phyloP scores from a whole-genome alignment of 2,888 invertebrate genomes.

The Nemurella pictetii region DNA sequence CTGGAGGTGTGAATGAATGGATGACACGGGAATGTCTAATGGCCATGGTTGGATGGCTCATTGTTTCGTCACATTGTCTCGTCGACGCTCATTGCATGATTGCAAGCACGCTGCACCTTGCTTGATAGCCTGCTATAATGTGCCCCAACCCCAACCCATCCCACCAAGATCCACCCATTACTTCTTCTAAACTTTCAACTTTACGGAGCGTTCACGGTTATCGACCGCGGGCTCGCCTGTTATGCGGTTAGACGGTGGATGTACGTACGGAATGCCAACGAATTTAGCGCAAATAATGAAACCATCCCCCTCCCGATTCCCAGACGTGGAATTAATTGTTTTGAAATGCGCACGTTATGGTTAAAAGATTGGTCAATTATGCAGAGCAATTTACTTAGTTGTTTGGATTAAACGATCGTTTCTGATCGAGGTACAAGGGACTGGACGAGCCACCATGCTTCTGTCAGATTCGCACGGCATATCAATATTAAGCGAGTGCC shows the following conservation, averaged over 20 bases:
- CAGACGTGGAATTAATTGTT: not conserved
- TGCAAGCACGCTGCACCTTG: not conserved
- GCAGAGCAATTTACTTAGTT: not conserved
- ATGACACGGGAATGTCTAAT: not conserved
- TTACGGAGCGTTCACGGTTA: not conserved
- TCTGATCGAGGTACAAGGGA: not conserved
- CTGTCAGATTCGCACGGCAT: not conserved
- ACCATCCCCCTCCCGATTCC: not conserved
- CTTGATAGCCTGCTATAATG: not conserved
- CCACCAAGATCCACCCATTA: not conserved
- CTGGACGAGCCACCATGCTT: not conserved
- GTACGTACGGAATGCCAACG: too few relatives aligned
- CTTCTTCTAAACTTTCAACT: not conserved
- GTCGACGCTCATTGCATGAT: not conserved
- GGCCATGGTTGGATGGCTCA: not conserved
- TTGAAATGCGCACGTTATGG: not conserved
- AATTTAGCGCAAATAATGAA: not conserved
- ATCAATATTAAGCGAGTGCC: not conserved
- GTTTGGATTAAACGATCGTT: not conserved
- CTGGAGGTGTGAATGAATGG: not conserved
- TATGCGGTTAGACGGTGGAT: not conserved
- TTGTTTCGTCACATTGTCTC: not conserved
- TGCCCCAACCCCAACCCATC: not conserved
- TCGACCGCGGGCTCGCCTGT: not conserved
- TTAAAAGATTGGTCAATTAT: not conserved